Evolutionary conservation across 2,888 invertebrate species (phyloP), one percentile per base, ranked within the genome.

Genomic region (Lochmaea capreae): DNA sequence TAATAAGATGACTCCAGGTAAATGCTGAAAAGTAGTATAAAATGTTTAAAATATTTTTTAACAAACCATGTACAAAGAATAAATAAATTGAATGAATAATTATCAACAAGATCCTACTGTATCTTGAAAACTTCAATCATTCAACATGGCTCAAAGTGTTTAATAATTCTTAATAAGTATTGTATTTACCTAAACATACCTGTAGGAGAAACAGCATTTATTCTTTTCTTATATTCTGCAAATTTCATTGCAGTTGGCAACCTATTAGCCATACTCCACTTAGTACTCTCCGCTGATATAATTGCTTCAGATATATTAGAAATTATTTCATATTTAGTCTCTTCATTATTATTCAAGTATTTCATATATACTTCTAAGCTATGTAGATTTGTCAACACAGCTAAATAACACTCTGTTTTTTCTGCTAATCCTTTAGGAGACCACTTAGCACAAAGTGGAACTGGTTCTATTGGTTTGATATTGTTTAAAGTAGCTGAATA

Each of bases 1-100:
- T 69, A 66, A 84, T 81, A 16, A 82, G 65, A 73, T 85, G 83
- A 67, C 83, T 82, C 87, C 87, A 87, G 62, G 81, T 80, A 76
- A 86, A 84, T 66, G 83, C 86, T 86, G 78, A 68, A 84, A 76
- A 66, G 67, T 42, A 80, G 26, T 61, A 61, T 59, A 39, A 39
- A 39, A 39, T 39, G 8, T 8, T 8, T 57, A 9, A 57, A 22
- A 22, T 22, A 57, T 1, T 8, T 39, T 39, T 8, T 22, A 57
- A 16, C 22, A 22, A 16, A 22, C 3, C 4, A 8, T 39, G 33
- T 39, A 39, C 33, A 39, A 39, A 22, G 3, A 39, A 33, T 33
- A 39, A 39, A 6, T 39, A 39, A 39, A 9, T 39, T 39, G 33
- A 39, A 39, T 9, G 8, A 39, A 39, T 39, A 8, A 39, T 39